phyloP scores from a whole-genome alignment of 35 echinoderm and acorn worm genomes.

The Nesometra sesokonis region DNA sequence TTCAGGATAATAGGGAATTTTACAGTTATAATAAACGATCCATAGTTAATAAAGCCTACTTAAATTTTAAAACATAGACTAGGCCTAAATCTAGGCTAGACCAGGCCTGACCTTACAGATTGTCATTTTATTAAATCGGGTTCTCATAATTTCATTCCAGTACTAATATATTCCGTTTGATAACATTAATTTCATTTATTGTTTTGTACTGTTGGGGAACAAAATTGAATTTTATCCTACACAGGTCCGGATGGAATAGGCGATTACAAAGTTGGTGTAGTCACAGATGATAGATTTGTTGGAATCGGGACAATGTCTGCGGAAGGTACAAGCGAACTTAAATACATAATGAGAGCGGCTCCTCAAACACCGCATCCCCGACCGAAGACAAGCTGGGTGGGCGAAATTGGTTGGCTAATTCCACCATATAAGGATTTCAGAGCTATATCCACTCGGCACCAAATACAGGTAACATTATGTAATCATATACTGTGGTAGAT shows the following conservation, averaged over 20 bases:
- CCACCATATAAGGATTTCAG: constrained; percentile 62
- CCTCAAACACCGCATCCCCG: constrained; percentile 56
- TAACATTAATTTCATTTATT: too few relatives aligned
- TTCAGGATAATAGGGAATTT: too few relatives aligned
- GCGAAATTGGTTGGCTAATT: constrained; percentile 86
- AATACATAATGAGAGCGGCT: constrained; percentile 75
- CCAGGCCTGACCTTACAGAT: too few relatives aligned
- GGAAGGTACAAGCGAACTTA: constrained; percentile 55
- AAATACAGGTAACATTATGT: constrained; percentile 64
- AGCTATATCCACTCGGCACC: constrained; percentile 56
- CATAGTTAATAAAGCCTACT: too few relatives aligned
- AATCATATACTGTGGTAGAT: too few relatives aligned
- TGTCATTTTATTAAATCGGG: too few relatives aligned
- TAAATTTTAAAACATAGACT: too few relatives aligned
- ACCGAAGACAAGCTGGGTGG: constrained; percentile 55
- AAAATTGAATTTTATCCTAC: background rate
- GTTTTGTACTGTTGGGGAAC: too few relatives aligned
- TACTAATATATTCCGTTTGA: too few relatives aligned
- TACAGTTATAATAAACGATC: too few relatives aligned
- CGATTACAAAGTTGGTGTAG: constrained; percentile 79
- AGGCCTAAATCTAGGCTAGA: too few relatives aligned
- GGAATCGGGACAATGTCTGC: constrained; percentile 96
- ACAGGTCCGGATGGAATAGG: constrained; percentile 79
- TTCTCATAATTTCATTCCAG: too few relatives aligned
- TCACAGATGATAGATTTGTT: constrained; percentile 85